phyloP scores from a whole-genome alignment of 1,140 invertebrate genomes.

The Ceratitis capitata region DNA sequence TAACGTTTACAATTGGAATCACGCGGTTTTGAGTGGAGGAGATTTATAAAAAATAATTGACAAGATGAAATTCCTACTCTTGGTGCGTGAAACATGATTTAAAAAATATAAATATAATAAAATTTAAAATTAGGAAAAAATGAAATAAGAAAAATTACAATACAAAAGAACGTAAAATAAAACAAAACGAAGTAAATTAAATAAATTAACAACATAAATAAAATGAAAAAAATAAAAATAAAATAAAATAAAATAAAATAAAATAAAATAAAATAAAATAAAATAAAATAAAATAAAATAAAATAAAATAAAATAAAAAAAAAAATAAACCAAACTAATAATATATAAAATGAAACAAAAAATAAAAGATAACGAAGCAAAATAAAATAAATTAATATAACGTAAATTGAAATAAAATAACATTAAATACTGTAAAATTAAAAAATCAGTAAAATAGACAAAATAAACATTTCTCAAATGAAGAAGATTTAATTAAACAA shows the following conservation, averaged over 20 bases:
- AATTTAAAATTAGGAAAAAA: neutral
- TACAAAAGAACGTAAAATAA: neutral
- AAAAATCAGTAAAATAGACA: too few relatives aligned
- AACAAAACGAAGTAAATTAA: neutral
- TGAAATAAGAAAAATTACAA: neutral
- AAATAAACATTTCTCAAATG: too few relatives aligned
- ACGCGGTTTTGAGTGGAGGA: constrained; percentile 12
- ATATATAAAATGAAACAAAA: constrained; percentile 36
- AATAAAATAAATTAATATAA: too few relatives aligned
- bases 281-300: neutral
- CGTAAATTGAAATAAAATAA: too few relatives aligned
- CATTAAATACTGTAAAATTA: too few relatives aligned
- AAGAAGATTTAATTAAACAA: too few relatives aligned
- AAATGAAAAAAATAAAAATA: neutral
- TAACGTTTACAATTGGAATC: constrained; percentile 17
- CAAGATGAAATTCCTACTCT: constrained; percentile 59
- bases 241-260: neutral
- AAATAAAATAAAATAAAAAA: neutral
- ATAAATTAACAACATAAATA: neutral
- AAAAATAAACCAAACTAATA: neutral
- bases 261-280: neutral
- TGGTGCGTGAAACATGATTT: constrained; percentile 50
- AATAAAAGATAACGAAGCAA: too few relatives aligned
- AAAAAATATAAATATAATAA: neutral
- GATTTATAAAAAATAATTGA: constrained; percentile 29